Conservation (phyloP, 2,797 vertebrate genomes). For the Gambusia yucatana region DNA sequence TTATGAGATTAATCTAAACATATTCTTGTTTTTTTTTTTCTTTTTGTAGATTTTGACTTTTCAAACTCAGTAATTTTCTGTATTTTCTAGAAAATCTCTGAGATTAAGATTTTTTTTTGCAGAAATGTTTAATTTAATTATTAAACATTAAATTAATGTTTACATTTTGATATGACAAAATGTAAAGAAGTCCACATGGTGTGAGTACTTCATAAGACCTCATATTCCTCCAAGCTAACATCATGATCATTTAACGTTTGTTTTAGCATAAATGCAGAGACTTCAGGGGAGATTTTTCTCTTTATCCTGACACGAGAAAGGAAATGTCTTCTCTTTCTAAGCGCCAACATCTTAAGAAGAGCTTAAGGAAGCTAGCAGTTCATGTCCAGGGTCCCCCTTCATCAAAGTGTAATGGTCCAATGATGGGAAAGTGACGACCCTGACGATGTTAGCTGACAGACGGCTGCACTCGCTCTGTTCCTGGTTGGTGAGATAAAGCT, state of each 20-base stretch:
- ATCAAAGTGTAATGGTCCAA: conserved; percentile 58
- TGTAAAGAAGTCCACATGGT: not conserved
- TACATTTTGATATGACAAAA: not conserved
- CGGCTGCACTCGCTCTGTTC: conserved; percentile 74
- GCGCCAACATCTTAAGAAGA: conserved; percentile 42
- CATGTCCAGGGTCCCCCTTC: conserved; percentile 47
- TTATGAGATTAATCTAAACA: too few species aligned
- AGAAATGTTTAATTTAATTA: too few species aligned
- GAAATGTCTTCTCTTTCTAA: conserved; percentile 45
- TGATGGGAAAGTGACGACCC: conserved; percentile 77
- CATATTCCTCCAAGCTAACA: conserved; percentile 2
- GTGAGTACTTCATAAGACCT: conserved; percentile 4
- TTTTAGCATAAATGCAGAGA: conserved; percentile 14
- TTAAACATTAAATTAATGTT: too few species aligned
- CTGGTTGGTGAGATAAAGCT: conserved; percentile 59
- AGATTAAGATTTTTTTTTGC: too few species aligned
- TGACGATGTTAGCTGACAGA: conserved; percentile 62
- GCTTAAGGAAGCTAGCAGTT: conserved; percentile 49
- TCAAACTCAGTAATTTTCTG: too few species aligned
- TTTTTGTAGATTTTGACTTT: too few species aligned
- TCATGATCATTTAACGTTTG: conserved; percentile 14
- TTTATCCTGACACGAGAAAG: conserved; percentile 26
- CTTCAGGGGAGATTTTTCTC: conserved; percentile 10
- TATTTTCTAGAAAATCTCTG: too few species aligned
- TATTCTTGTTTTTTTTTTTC: too few species aligned